A percentile compares a stretch with the other conserved stretches of the same genome.
Evolutionary conservation across 1,140 invertebrate genomes (phyloP).

Genomic region (Microplitis mediator): DNA sequence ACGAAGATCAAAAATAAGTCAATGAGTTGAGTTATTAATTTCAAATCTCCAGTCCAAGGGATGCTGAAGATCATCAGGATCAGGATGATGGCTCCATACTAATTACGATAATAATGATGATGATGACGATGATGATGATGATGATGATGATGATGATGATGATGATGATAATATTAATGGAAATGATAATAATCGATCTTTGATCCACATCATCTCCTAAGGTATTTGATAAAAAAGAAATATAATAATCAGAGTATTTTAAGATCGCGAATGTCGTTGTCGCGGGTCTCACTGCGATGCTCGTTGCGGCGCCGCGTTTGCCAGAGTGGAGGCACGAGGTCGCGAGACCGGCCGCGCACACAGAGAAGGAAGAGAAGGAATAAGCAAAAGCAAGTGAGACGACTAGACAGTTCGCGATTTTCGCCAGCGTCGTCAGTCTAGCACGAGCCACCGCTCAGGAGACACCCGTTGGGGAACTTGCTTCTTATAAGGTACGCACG

Average conservation of each 20-base stretch:
- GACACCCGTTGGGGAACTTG: conserved; percentile 51
- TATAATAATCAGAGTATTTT: conserved; percentile 21
- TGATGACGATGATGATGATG: not conserved
- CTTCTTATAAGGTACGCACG: conserved; percentile 53
- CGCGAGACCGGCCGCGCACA: conserved; percentile 34
- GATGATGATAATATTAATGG: not conserved
- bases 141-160: not conserved
- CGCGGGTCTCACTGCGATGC: not conserved
- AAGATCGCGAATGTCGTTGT: conserved; percentile 1
- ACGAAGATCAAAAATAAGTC: not conserved
- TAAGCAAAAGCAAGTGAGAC: not conserved
- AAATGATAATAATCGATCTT: not conserved
- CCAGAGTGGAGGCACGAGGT: conserved; percentile 27
- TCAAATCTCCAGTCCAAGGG: not conserved
- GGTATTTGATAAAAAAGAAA: conserved; percentile 15
- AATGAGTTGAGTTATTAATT: not conserved
- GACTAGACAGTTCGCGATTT: conserved; percentile 43
- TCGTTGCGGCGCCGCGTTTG: conserved; percentile 14
- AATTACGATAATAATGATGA: not conserved
- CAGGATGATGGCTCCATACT: not conserved
- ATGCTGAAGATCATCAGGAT: too few relatives aligned
- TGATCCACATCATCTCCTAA: not conserved
- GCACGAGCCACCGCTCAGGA: conserved; percentile 58
- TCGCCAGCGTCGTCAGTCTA: conserved; percentile 49
- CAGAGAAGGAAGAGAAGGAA: conserved; percentile 25